Evolutionary conservation across 2,888 invertebrate genomes (phyloP), one percentile per base, ranked within the genome.

Genomic region (Galerucella nymphaeae): DNA sequence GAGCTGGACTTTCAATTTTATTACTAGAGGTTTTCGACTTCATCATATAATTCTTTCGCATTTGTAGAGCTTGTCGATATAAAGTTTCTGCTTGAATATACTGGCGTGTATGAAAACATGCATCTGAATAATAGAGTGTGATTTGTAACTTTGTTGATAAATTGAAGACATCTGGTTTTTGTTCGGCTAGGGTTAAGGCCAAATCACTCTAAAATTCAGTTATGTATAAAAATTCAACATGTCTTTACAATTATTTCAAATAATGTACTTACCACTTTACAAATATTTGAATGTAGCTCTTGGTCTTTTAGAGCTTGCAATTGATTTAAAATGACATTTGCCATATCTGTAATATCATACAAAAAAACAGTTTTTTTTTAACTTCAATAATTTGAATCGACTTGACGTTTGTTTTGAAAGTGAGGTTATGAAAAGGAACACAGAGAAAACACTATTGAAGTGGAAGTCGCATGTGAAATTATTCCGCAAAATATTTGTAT

Each of bases 261-360:
- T 18, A 18, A 53, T 53, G 10, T 58, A 85, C 89, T 89, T 88
- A 94, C 94, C 84, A 93, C 85, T 79, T 90, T 88, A 64, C 92
- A 89, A 16, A 94, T 90, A 85, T 93, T 93, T 11, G 92, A 91
- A 83, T 93, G 92, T 2, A 94, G 86, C 78, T 92, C 90, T 79
- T 92, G 90, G 72, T 93, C 92, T 82, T 91, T 93, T 30, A 94
- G 86, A 55, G 89, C 87, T 78, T 93, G 91, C 6, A 94, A 87
- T 83, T 94, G 92, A 70, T 93, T 91, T 79, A 91, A 89, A 66
- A 92, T 83, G 55, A 86, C 87, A 69, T 88, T 88, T 88, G 91
- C 91, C 59, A 55, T 71, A 48, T 48, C n/a, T 48, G 11, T 45
- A 50, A 50, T 14, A 50, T 2, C 5, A n/a, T 50, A 1, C 5